Percentiles rank a stretch among this genome's conserved stretches.
These are phyloP conservation scores for Crioceris asparagi DNA, from an alignment of 2,888 invertebrate genomes.

Conservation along the genomic window DNA sequence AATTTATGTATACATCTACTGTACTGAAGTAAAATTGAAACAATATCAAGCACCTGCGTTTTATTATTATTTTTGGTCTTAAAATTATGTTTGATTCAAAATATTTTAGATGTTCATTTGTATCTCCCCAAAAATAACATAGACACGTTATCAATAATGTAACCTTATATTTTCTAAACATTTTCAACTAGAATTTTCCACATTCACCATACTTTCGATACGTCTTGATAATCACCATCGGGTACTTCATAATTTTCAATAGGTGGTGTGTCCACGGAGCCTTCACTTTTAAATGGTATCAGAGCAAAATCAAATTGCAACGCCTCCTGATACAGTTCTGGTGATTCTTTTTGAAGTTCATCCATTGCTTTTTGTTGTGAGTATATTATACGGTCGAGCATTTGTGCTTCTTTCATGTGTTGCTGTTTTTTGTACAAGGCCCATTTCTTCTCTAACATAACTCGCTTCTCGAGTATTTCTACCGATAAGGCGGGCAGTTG, in stretches of 20 bases:
- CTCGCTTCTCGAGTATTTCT: conserved; percentile 53
- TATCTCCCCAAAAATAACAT: too few relatives aligned
- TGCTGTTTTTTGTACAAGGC: conserved; percentile 53
- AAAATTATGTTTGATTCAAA: too few relatives aligned
- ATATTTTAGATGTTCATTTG: too few relatives aligned
- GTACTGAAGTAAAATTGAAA: too few relatives aligned
- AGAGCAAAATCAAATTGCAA: conserved; percentile 61
- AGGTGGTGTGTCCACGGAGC: conserved; percentile 76
- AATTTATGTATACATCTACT: too few relatives aligned
- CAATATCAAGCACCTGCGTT: too few relatives aligned
- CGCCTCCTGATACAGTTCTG: conserved; percentile 79
- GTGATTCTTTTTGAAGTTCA: conserved; percentile 68
- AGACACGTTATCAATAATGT: too few relatives aligned
- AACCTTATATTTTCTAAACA: too few relatives aligned
- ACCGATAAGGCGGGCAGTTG: conserved; percentile 39
- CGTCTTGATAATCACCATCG: conserved; percentile 83
- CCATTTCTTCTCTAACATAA: conserved; percentile 66
- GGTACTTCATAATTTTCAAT: conserved; percentile 69
- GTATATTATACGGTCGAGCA: conserved; percentile 55
- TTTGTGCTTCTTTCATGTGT: conserved; percentile 51
- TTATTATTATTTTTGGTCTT: too few relatives aligned
- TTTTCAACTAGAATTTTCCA: too few relatives aligned
- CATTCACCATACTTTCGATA: conserved; percentile 64
- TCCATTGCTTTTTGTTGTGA: conserved; percentile 71
- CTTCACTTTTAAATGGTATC: conserved; percentile 56